These are phyloP conservation scores for Oncorhynchus kisutch DNA, from an alignment of 2,113 vertebrate genomes.

Conservation along the genomic window DNA sequence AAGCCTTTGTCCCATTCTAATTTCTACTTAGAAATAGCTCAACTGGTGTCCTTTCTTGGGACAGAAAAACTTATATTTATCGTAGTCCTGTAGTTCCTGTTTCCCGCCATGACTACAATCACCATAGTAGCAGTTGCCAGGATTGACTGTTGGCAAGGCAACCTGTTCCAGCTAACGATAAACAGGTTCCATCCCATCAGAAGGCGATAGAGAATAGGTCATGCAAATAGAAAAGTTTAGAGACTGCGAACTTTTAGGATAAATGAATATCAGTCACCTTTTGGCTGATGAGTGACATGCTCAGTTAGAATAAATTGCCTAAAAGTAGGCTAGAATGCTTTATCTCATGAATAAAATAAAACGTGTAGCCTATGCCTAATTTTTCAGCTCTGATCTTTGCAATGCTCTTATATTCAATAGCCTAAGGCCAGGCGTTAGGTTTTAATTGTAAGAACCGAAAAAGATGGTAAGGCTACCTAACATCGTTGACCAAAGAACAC, in stretches of 20 bases:
- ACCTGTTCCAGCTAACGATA: constrained; percentile 24
- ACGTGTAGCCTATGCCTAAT: no score
- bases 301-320: constrained; percentile 3
- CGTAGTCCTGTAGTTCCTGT: constrained; percentile 59
- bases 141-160: constrained; percentile 59
- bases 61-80: constrained; percentile 74
- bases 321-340: no score
- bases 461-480: no score
- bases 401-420: no score
- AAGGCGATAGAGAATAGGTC: constrained; percentile 31
- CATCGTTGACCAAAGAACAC: no score
- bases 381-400: no score
- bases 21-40: constrained; percentile 74
- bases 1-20: constrained; percentile 75
- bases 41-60: constrained; percentile 71
- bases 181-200: constrained; percentile 26
- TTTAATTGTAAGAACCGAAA: neutral
- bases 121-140: constrained; percentile 68
- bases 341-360: no score
- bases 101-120: constrained; percentile 62
- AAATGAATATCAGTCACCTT: constrained; percentile 23
- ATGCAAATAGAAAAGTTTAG: constrained; percentile 49
- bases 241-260: constrained; percentile 40
- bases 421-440: neutral
- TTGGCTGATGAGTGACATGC: constrained; percentile 5